Percentiles rank a stretch among this genome's conserved stretches.
These are phyloP conservation scores for Diaphora mendica DNA, from an alignment of 2,888 invertebrate genomes.

Conservation along the genomic window DNA sequence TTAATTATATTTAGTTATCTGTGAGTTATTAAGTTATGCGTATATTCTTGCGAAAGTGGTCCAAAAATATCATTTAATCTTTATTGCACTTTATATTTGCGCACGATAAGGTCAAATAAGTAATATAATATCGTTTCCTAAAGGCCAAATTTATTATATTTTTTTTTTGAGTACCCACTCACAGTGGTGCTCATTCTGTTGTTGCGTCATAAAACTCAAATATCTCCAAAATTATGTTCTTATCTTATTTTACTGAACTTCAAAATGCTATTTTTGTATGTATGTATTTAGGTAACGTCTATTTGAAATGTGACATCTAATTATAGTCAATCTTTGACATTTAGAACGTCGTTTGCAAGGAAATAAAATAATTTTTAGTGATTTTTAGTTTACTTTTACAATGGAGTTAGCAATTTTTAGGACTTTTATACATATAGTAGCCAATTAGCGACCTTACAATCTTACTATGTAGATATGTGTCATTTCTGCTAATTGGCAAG, in stretches of 20 bases:
- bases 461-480: not conserved
- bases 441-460: not conserved
- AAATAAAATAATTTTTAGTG: too few species aligned
- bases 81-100: not conserved
- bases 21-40: not conserved
- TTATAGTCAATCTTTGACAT: too few species aligned
- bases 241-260: too few species aligned
- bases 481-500: not conserved
- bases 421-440: not conserved
- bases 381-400: too few species aligned
- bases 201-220: too few species aligned
- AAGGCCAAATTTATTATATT: not conserved
- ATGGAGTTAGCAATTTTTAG: not conserved
- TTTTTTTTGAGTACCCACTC: not conserved
- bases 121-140: not conserved
- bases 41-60: not conserved
- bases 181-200: not conserved
- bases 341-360: too few species aligned
- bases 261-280: too few species aligned
- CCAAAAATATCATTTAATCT: not conserved
- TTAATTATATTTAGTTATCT: not conserved
- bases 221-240: too few species aligned
- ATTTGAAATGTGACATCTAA: too few species aligned
- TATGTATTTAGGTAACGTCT: too few species aligned
- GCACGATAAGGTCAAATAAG: not conserved